These are phyloP conservation scores for Eublepharis macularius DNA, from an alignment of 2,113 vertebrate species.

Conservation along the genomic window DNA sequence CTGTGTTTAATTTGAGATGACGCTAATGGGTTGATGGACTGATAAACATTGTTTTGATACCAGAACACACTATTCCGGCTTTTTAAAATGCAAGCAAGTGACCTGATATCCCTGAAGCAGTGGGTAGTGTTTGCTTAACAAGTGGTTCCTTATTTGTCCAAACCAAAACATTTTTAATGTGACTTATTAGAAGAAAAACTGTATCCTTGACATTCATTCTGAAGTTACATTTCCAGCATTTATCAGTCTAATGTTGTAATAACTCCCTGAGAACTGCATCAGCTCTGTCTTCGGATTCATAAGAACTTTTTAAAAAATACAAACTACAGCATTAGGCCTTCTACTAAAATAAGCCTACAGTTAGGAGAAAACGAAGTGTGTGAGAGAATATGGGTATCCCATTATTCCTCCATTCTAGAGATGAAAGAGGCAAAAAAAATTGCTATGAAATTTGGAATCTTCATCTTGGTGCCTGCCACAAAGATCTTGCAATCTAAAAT, in stretches of 20 bases:
- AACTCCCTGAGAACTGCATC: conserved; percentile 7
- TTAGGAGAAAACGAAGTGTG: background rate
- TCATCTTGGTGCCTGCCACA: too few relatives aligned
- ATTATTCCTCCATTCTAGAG: too few relatives aligned
- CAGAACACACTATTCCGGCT: background rate
- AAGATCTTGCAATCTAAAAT: too few relatives aligned
- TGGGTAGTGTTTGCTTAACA: background rate
- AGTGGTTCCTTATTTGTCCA: background rate
- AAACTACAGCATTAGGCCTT: background rate
- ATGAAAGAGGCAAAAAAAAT: too few relatives aligned
- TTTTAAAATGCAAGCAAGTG: conserved; percentile 16
- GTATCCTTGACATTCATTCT: background rate
- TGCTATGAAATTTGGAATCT: too few relatives aligned
- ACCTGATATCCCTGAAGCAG: background rate
- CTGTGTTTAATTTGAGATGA: background rate
- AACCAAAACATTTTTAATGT: background rate
- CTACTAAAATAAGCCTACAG: background rate
- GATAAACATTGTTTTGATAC: background rate
- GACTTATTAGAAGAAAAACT: background rate
- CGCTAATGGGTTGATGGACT: background rate
- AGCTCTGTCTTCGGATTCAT: background rate
- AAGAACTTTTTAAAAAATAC: background rate
- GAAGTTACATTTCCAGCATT: background rate
- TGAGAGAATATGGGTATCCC: background rate
- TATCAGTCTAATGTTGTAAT: background rate